Conservation (phyloP, 2,113 vertebrate genomes). For the Actenoides hombroni region DNA sequence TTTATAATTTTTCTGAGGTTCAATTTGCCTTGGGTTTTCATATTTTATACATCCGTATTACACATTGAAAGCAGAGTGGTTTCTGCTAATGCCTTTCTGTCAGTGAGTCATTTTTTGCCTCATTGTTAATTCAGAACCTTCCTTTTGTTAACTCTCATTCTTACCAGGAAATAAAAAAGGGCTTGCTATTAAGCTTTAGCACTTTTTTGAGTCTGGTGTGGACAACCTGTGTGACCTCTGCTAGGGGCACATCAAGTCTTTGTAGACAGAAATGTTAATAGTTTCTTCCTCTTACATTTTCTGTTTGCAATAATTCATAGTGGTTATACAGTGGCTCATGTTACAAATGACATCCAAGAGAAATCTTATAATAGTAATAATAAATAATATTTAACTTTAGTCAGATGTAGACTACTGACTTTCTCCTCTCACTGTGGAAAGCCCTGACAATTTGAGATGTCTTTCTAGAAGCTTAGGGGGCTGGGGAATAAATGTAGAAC, state of each 20-base stretch:
- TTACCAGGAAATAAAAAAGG: not conserved
- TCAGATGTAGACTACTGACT: not conserved
- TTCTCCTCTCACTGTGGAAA: not conserved
- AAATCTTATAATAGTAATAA: not conserved
- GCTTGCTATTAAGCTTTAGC: not conserved
- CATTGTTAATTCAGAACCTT: not conserved
- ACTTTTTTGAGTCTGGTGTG: fast-evolving
- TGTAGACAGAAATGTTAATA: not conserved
- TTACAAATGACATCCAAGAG: not conserved
- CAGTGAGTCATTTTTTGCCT: not conserved
- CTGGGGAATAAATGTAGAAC: not conserved
- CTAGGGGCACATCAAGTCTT: not conserved
- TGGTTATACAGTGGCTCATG: not conserved
- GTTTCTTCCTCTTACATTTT: not conserved
- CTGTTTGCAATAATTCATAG: not conserved
- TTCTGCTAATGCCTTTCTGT: not conserved
- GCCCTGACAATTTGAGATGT: not conserved
- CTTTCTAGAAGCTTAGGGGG: not conserved
- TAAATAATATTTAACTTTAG: not conserved
- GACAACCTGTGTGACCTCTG: not conserved
- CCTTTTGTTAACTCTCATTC: not conserved
- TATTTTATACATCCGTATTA: not conserved
- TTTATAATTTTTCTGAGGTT: not conserved
- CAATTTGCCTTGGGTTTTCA: not conserved
- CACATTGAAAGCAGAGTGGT: not conserved